A percentile compares a stretch with the other conserved stretches of the same genome.
Conservation (phyloP, 2,113 vertebrate species). For the Gobio gobio region DNA sequence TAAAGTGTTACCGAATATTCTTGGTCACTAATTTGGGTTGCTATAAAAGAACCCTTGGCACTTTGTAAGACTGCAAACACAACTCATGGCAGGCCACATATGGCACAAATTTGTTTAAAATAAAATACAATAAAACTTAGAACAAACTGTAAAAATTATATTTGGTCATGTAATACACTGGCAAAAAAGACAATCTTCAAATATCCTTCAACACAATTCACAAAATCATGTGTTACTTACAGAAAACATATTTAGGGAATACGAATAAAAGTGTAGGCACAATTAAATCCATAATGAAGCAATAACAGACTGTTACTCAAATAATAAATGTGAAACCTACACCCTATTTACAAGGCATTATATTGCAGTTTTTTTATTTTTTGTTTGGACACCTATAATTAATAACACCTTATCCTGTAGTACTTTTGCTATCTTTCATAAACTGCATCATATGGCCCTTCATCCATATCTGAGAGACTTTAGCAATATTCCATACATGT, state of each 20-base stretch:
- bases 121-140: background rate
- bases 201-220: conserved; percentile 1
- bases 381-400: background rate
- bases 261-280: background rate
- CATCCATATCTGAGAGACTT: conserved; percentile 2
- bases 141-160: background rate
- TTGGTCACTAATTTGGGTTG: background rate
- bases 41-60: conserved; percentile 8
- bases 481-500: background rate
- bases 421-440: background rate
- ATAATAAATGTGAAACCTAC: background rate
- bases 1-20: too few relatives aligned
- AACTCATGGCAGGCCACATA: background rate
- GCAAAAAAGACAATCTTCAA: background rate
- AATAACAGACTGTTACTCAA: background rate
- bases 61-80: background rate
- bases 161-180: conserved; percentile 1
- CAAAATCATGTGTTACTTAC: background rate
- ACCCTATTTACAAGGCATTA: background rate
- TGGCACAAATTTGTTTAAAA: background rate
- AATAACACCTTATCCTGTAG: background rate
- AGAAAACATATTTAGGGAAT: background rate
- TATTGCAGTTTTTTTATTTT: conserved; percentile 12
- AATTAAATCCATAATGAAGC: background rate
- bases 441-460: background rate